Conservation (phyloP, 2,797 vertebrate species). For the Buceros bicornis region DNA sequence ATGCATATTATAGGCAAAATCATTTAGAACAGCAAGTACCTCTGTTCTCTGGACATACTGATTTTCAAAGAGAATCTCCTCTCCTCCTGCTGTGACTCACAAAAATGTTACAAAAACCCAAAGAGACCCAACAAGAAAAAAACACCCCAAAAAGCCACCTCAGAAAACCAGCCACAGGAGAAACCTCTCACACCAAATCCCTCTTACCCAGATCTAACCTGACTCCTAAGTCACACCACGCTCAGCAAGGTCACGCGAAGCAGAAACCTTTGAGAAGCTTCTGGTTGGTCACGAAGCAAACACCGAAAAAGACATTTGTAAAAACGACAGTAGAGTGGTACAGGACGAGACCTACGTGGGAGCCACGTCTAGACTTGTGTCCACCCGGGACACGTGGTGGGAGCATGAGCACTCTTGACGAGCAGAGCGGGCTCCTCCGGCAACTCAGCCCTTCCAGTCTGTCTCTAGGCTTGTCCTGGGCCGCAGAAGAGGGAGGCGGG, state of each 20-base stretch:
- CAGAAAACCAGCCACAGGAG: accelerated
- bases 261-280: background rate
- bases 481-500: background rate
- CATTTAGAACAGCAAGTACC: background rate
- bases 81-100: background rate
- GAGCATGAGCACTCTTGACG: background rate
- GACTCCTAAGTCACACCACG: background rate
- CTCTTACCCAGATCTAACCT: background rate
- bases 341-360: background rate
- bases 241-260: background rate
- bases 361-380: background rate
- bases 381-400: background rate
- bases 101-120: background rate
- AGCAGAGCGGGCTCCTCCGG: background rate
- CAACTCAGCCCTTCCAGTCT: background rate
- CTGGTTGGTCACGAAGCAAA: background rate
- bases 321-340: background rate
- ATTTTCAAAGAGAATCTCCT: background rate
- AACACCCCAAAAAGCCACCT: background rate
- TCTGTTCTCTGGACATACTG: background rate
- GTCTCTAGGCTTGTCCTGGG: background rate
- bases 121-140: background rate
- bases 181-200: background rate
- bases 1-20: background rate
- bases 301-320: background rate